Conservation (phyloP, 2,113 vertebrate genomes). For the Chaetura pelagica region DNA sequence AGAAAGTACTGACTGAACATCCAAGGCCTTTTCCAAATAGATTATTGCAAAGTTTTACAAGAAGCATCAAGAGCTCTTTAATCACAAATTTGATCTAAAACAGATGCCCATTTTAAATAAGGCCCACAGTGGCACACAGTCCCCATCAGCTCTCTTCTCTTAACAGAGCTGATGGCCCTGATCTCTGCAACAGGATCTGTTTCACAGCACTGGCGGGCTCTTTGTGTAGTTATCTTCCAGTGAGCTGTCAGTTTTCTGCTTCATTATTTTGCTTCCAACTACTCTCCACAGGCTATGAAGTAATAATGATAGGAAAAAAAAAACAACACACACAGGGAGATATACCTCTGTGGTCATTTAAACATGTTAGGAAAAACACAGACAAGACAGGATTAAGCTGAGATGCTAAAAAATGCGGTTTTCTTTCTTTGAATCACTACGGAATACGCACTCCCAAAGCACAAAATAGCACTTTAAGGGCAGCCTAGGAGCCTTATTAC, state of each 20-base stretch:
- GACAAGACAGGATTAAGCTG: neutral
- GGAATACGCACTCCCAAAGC: constrained; percentile 21
- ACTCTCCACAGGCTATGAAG: neutral
- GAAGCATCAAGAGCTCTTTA: constrained; percentile 18
- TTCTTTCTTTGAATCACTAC: neutral
- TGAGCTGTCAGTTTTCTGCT: neutral
- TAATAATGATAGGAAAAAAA: neutral
- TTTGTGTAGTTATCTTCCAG: neutral
- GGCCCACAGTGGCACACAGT: neutral
- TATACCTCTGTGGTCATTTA: neutral
- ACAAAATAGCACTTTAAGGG: constrained; percentile 12
- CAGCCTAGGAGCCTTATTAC: constrained; percentile 17
- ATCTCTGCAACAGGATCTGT: constrained; percentile 17
- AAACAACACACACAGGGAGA: neutral
- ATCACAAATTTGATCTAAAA: neutral
- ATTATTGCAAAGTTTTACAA: neutral
- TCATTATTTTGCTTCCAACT: neutral
- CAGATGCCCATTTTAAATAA: neutral
- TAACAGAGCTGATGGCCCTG: neutral
- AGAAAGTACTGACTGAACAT: neutral
- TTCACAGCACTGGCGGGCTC: neutral
- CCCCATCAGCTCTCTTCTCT: neutral
- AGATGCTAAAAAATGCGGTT: constrained; percentile 21
- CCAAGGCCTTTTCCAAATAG: neutral
- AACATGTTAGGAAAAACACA: neutral